A percentile compares a stretch with the other conserved stretches of the same genome.
Evolutionary conservation across 2,113 vertebrate species (phyloP).

Genomic region (Lethenteron camtschaticum): DNA sequence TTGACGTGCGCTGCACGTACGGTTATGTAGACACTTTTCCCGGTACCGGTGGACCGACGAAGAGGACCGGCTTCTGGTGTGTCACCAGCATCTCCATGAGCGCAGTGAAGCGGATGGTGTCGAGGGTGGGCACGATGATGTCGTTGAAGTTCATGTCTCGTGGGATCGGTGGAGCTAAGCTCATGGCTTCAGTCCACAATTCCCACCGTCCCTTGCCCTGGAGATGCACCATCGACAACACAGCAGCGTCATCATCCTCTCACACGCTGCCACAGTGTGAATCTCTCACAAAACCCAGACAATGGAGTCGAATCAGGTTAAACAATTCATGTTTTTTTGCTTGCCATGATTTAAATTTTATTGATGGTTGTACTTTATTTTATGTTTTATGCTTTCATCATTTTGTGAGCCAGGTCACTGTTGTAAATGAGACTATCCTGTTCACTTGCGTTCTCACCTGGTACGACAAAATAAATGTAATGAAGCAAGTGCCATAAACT

Average conservation of each 20-base stretch:
- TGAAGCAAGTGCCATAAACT: too few species aligned
- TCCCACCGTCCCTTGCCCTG: constrained; percentile 58
- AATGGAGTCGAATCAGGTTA: background rate
- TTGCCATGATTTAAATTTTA: background rate
- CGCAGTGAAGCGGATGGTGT: constrained; percentile 45
- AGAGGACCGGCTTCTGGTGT: constrained; percentile 50
- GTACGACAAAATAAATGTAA: too few species aligned
- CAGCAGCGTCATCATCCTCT: too few species aligned
- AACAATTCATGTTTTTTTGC: background rate
- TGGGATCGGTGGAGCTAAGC: constrained; percentile 27
- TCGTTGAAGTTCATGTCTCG: constrained; percentile 51
- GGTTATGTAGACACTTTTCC: constrained; percentile 62
- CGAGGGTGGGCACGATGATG: constrained; percentile 71
- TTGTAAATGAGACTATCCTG: too few species aligned
- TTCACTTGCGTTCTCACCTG: too few species aligned
- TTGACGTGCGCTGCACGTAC: constrained; percentile 16
- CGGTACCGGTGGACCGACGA: constrained; percentile 71
- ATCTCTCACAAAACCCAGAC: too few species aligned
- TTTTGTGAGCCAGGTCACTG: too few species aligned
- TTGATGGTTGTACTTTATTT: background rate
- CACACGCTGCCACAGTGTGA: too few species aligned
- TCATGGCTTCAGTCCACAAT: constrained; percentile 40
- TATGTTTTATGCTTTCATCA: too few species aligned
- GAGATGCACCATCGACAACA: background rate
- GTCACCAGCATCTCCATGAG: constrained; percentile 50